A percentile compares a stretch with the other conserved stretches of the same genome.
Evolutionary conservation across 2,113 vertebrate genomes (phyloP).

Genomic region (Potamarius usumacintae): DNA sequence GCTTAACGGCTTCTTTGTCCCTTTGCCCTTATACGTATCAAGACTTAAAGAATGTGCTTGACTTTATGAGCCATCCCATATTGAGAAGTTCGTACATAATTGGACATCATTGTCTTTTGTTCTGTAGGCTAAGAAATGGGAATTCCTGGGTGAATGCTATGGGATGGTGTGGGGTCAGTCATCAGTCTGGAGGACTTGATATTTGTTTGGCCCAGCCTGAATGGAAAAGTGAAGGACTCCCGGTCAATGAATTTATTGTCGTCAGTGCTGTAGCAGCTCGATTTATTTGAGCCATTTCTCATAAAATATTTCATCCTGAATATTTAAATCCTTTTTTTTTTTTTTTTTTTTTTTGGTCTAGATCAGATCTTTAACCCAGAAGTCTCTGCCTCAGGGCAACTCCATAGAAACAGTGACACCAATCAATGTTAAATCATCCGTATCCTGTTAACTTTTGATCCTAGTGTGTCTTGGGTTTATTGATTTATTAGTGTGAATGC

Average conservation of each 20-base stretch:
- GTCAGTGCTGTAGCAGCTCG: background rate
- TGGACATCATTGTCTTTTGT: constrained; percentile 56
- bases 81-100: background rate
- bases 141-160: background rate
- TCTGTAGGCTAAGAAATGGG: constrained; percentile 6
- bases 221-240: background rate
- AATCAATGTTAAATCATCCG: background rate
- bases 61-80: background rate
- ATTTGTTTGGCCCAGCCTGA: constrained; percentile 15
- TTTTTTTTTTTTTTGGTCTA: background rate
- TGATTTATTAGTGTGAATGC: background rate
- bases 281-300: background rate
- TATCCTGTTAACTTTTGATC: constrained; percentile 9
- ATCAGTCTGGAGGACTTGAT: background rate
- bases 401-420: background rate
- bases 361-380: background rate
- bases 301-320: background rate
- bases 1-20: background rate
- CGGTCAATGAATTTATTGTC: background rate
- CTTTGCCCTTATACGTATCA: background rate
- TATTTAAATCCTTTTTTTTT: background rate
- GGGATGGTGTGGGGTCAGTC: background rate
- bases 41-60: background rate
- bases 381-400: background rate
- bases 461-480: background rate